Conservation (phyloP, 2,113 vertebrate genomes). For the Microcebus tavaratra region DNA sequence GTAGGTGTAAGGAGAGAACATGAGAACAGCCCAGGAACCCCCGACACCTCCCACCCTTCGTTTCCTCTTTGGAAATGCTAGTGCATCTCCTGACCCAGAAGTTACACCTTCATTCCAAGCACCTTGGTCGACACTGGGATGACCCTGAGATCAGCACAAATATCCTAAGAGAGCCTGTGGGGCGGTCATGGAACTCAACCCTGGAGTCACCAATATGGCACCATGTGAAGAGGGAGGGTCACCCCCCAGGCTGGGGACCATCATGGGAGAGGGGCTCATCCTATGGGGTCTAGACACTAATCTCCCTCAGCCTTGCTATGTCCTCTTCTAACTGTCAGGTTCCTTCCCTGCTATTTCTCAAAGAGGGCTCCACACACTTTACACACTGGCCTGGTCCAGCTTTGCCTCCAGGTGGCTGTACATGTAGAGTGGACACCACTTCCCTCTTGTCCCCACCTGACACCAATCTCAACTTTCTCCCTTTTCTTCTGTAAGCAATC, state of each 20-base stretch:
- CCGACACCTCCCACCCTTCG: background rate
- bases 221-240: background rate
- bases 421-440: background rate
- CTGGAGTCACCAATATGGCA: too few species aligned
- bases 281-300: too few species aligned
- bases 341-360: background rate
- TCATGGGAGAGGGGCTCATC: too few species aligned
- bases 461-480: background rate
- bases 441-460: background rate
- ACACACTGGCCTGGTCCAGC: background rate
- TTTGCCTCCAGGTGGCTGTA: background rate
- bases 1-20: background rate
- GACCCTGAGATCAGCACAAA: background rate
- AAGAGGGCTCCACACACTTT: background rate
- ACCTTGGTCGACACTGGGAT: background rate
- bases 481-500: background rate
- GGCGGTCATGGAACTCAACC: background rate
- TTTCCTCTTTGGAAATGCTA: background rate
- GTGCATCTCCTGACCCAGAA: background rate
- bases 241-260: background rate
- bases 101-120: background rate
- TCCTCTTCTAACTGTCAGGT: background rate
- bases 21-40: background rate
- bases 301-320: background rate
- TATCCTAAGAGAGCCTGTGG: background rate